Base-by-base conservation (phyloP, 2,113 vertebrate genomes). In the Nyctereutes procyonoides region DNA sequence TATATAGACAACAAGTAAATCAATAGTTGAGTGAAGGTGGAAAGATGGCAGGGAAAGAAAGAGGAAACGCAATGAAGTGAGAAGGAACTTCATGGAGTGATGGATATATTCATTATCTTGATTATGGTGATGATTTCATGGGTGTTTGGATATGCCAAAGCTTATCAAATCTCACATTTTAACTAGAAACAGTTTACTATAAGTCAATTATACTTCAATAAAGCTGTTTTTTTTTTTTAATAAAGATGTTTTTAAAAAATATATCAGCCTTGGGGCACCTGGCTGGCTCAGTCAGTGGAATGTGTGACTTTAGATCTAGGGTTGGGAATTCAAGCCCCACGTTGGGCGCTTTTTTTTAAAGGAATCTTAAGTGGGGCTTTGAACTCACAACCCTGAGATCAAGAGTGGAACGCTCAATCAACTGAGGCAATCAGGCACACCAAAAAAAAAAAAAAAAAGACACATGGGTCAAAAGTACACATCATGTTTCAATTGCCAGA, bases 161-260 rank as follows among this genome's bases (percentile, higher is more conserved):
- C 28, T 90, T 93, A 95, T n/a, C 30, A 82, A 77, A 90, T 48
- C 92, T 8, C 30, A 88, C 48, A 77, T 77, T 90, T 93, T 77
- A 73, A 93, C 86, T 51, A 69, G 6, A 4, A 83, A 24, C 35
- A 91, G 55, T 92, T 88, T 62, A 92, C 1, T 69, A 17, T 74
- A 51, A 60, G 5, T 83, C 76, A 86, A 90, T 65, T 84, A 43
- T 84, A 94, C 14, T 15, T 76, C 67, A 88, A 84, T 28, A 92
- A 79, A 38, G 11, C 28, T 77, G 24, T 91, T 94, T n/a, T n/a
- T n/a, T n/a, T n/a, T n/a, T n/a, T n/a, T n/a, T n/a, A n/a, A n/a
- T n/a, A n/a, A n/a, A n/a, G n/a, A n/a, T n/a, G n/a, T n/a, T n/a
- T n/a, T 85, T 81, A 62, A 73, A 91, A 90, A 32, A 74, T 32